Evolutionary conservation across 2,888 invertebrate genomes (phyloP).

Genomic region (Drosophila anomelani): DNA sequence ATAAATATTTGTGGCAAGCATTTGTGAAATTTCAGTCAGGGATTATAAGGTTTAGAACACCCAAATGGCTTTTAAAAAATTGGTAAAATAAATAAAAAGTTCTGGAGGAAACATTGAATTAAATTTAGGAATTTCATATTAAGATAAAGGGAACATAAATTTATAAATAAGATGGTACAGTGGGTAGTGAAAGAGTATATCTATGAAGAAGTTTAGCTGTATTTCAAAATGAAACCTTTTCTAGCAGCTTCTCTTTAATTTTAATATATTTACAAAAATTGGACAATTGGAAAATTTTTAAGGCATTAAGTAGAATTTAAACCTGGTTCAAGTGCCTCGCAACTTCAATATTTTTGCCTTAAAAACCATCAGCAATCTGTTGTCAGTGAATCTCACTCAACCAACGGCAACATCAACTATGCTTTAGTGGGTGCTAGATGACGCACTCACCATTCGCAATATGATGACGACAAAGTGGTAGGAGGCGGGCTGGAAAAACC

Average conservation of each 20-base stretch:
- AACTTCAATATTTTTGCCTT: slow-evolving; percentile 1
- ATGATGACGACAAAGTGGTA: slow-evolving; percentile 43
- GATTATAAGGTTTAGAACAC: not conserved
- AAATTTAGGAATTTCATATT: not conserved
- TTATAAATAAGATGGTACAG: not conserved
- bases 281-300: not conserved
- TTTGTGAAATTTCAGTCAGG: slow-evolving; percentile 27
- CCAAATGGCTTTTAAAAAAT: not conserved
- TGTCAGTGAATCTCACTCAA: slow-evolving; percentile 19
- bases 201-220: not conserved
- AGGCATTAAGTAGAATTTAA: not conserved
- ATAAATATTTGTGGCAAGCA: slow-evolving; percentile 48
- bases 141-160: not conserved
- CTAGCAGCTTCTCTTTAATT: too few relatives aligned
- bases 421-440: slow-evolving; percentile 79
- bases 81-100: not conserved
- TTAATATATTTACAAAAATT: too few relatives aligned
- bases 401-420: slow-evolving; percentile 50
- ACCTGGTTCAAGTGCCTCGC: not conserved
- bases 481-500: not conserved
- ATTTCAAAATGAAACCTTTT: too few relatives aligned
- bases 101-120: not conserved
- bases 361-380: slow-evolving; percentile 58
- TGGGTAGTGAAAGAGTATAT: not conserved
- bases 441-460: slow-evolving; percentile 56